Conservation (phyloP, 2,888 invertebrate genomes). For the Ariolimax columbianus region DNA sequence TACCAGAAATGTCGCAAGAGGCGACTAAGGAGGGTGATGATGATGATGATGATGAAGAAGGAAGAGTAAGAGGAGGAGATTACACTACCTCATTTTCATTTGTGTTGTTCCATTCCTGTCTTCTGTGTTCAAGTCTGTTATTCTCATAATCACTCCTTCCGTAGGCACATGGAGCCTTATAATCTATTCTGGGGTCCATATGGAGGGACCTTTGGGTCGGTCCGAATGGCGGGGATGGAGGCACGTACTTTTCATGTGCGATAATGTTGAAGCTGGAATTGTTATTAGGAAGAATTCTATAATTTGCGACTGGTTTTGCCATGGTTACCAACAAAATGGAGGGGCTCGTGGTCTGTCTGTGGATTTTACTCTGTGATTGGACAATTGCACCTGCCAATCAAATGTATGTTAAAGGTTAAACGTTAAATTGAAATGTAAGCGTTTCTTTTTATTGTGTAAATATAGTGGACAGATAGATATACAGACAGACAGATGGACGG, state of each 20-base stretch:
- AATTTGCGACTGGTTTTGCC: conserved; percentile 10
- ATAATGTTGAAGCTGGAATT: conserved; percentile 37
- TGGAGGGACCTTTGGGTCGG: neutral
- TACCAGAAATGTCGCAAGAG: no score
- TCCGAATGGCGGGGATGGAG: conserved; percentile 37
- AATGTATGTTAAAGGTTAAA: no score
- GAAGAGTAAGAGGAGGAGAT: neutral
- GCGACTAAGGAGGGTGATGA: no score
- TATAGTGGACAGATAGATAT: neutral
- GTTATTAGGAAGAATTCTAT: conserved; percentile 17
- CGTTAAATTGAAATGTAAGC: no score
- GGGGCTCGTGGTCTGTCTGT: no score
- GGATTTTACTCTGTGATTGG: no score
- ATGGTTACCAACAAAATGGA: neutral
- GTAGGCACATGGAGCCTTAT: neutral
- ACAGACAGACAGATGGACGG: neutral
- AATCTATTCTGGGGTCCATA: neutral
- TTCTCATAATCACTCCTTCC: neutral
- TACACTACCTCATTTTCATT: neutral
- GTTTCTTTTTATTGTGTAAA: no score
- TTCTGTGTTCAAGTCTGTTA: neutral
- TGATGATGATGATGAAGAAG: neutral
- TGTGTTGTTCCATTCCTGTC: neutral
- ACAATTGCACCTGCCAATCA: no score
- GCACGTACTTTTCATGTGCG: conserved; percentile 38